Evolutionary conservation across 2,888 invertebrate genomes (phyloP).

Genomic region (Apamea monoglypha): DNA sequence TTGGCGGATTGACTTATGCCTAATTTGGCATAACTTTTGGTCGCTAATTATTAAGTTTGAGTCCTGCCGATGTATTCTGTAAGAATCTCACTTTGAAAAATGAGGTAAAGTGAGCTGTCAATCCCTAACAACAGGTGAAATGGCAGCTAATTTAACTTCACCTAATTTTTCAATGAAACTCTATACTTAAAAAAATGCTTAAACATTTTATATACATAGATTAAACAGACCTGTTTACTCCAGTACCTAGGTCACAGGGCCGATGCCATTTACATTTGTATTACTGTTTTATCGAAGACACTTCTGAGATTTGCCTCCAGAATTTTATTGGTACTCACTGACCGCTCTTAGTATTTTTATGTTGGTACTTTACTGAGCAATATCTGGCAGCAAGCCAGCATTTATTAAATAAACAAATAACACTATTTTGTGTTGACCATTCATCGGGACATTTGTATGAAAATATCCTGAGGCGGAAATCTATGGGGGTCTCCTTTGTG

Average conservation of each 20-base stretch:
- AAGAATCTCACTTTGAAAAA: not conserved
- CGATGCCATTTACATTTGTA: slow-evolving; percentile 45
- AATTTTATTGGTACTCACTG: slow-evolving; percentile 52
- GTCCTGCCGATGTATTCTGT: no score
- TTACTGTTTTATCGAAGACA: slow-evolving; percentile 45
- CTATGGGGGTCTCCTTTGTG: slow-evolving; percentile 1
- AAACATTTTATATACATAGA: slow-evolving; percentile 11
- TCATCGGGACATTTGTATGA: slow-evolving; percentile 33
- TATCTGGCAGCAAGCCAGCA: slow-evolving; percentile 60
- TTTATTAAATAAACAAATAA: slow-evolving; percentile 60
- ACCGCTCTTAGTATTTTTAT: slow-evolving; percentile 58
- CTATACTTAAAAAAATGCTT: not conserved
- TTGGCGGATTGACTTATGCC: not conserved
- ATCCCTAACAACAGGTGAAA: not conserved
- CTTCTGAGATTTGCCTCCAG: slow-evolving; percentile 50
- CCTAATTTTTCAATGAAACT: no score
- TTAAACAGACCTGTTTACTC: slow-evolving; percentile 31
- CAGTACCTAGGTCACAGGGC: slow-evolving; percentile 41
- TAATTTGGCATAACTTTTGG: not conserved
- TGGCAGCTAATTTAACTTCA: not conserved
- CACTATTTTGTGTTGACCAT: slow-evolving; percentile 39
- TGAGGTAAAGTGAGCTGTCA: not conserved
- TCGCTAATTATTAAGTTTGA: not conserved
- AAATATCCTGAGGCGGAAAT: slow-evolving; percentile 21
- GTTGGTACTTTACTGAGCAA: slow-evolving; percentile 20